Evolutionary conservation across 2,888 invertebrate species (phyloP).

Genomic region (Lycocerus yunnanus): DNA sequence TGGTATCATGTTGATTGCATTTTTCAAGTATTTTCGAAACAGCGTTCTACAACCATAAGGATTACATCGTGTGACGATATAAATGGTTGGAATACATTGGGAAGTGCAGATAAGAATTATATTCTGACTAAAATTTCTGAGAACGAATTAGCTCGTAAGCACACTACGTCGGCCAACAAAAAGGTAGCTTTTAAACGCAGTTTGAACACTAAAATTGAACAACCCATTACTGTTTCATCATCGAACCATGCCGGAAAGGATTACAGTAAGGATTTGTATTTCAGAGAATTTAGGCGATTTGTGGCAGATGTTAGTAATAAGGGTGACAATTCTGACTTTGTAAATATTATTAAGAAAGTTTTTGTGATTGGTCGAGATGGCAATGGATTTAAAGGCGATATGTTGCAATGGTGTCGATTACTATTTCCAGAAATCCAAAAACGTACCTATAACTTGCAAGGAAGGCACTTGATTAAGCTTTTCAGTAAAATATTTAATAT

Average conservation of each 20-base stretch:
- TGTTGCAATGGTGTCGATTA: slow-evolving; percentile 79
- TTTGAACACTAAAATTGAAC: not conserved
- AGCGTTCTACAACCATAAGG: slow-evolving; percentile 79
- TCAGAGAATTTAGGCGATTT: slow-evolving; percentile 76
- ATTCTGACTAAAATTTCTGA: slow-evolving; percentile 69
- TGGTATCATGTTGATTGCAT: slow-evolving; percentile 84
- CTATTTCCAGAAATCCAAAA: slow-evolving; percentile 82
- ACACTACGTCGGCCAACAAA: slow-evolving; percentile 9
- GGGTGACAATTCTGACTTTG: slow-evolving; percentile 82
- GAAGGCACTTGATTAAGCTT: slow-evolving; percentile 86
- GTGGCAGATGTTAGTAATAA: slow-evolving; percentile 79
- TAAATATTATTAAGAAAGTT: slow-evolving; percentile 69
- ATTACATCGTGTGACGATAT: slow-evolving; percentile 79
- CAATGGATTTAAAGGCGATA: slow-evolving; percentile 75
- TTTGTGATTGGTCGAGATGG: slow-evolving; percentile 66
- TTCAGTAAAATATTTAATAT: slow-evolving; percentile 79
- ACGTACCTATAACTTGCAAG: slow-evolving; percentile 89
- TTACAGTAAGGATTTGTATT: slow-evolving; percentile 68
- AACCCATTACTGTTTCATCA: not conserved
- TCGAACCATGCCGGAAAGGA: not conserved
- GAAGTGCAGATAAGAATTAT: slow-evolving; percentile 68
- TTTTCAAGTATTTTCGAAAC: slow-evolving; percentile 77
- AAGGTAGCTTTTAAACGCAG: not conserved
- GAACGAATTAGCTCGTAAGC: slow-evolving; percentile 59
- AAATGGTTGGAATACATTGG: slow-evolving; percentile 73